Evolutionary conservation across 2,888 invertebrate species (phyloP).

Genomic region (Hypsopygia costalis): DNA sequence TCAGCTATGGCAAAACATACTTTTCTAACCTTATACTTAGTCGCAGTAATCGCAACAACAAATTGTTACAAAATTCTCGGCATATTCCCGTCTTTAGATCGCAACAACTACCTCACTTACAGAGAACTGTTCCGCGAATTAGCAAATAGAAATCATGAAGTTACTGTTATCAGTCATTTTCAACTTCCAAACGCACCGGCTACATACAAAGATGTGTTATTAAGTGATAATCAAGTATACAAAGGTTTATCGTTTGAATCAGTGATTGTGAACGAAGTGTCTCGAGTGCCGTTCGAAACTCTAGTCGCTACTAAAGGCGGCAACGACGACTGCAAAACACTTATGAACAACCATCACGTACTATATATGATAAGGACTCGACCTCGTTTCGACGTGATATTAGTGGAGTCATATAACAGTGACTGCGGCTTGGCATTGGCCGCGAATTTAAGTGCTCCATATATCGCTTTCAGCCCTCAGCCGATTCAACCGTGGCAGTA

Average conservation of each 20-base stretch:
- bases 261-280: conserved; percentile 67
- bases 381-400: conserved; percentile 83
- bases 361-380: conserved; percentile 70
- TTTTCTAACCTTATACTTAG: conserved; percentile 42
- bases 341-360: conserved; percentile 75
- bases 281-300: conserved; percentile 70
- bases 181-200: conserved; percentile 63
- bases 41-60: conserved; percentile 44
- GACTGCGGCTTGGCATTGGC: conserved; percentile 87
- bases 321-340: conserved; percentile 69
- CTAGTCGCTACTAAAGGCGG: conserved; percentile 69
- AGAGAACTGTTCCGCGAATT: conserved; percentile 72
- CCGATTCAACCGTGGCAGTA: conserved; percentile 78
- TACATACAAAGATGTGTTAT: conserved; percentile 76
- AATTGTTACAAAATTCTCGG: conserved; percentile 73
- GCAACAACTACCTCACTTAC: conserved; percentile 75
- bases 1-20: conserved; percentile 50
- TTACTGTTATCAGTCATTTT: conserved; percentile 77
- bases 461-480: conserved; percentile 80
- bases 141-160: conserved; percentile 72
- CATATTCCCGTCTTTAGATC: conserved; percentile 74
- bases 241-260: conserved; percentile 71
- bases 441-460: conserved; percentile 83
- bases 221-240: conserved; percentile 61
- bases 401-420: conserved; percentile 87